phyloP scores from a whole-genome alignment of 2,888 invertebrate genomes.

The Ophonus ardosiacus region DNA sequence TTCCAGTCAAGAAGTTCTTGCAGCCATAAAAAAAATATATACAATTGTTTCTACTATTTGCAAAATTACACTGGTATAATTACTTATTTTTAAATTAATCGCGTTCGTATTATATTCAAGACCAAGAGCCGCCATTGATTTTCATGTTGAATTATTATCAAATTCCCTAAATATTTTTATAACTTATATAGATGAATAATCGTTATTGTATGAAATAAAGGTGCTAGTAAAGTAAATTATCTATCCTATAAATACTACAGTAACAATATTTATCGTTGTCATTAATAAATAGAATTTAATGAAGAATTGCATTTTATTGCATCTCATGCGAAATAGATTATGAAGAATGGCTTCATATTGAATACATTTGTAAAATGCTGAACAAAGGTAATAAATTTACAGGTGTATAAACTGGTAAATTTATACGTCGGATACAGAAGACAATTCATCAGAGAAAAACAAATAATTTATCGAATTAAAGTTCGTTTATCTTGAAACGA shows the following conservation, averaged over 20 bases:
- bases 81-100: too few species aligned
- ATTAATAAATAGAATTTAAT: neutral
- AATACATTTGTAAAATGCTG: constrained; percentile 30
- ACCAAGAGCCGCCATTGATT: too few species aligned
- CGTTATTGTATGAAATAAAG: neutral
- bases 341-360: constrained; percentile 19
- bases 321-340: neutral
- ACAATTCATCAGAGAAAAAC: constrained; percentile 23
- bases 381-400: constrained; percentile 23
- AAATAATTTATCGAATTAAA: constrained; percentile 36
- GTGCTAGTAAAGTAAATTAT: neutral
- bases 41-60: too few species aligned
- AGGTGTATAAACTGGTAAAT: constrained; percentile 9
- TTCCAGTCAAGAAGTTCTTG: too few species aligned
- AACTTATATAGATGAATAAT: neutral
- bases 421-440: constrained; percentile 12
- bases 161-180: neutral
- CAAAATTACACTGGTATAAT: too few species aligned
- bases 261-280: neutral
- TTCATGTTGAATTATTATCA: neutral
- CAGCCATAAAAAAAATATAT: too few species aligned
- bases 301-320: constrained; percentile 5
- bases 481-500: constrained; percentile 30
- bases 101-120: too few species aligned
- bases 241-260: neutral